Evolutionary conservation across 1,140 invertebrate species (phyloP).

Genomic region (Medauroidea extradentata): DNA sequence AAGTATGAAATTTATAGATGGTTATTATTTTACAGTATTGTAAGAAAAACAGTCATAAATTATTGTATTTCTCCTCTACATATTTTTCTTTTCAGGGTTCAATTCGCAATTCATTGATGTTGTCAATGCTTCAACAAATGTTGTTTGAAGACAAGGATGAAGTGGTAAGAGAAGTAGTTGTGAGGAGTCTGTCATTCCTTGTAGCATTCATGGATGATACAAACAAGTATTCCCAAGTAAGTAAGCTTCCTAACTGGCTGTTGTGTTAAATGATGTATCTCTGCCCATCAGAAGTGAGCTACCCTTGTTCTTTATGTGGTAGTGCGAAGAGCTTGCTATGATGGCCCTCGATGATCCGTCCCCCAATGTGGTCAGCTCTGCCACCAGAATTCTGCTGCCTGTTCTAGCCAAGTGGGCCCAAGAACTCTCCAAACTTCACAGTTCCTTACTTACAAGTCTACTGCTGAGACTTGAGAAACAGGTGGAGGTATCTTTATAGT

Average conservation of each 20-base stretch:
- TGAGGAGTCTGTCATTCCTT: constrained; percentile 60
- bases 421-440: constrained; percentile 48
- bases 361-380: constrained; percentile 47
- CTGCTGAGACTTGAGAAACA: constrained; percentile 7
- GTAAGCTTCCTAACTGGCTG: too few species aligned
- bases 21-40: too few species aligned
- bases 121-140: constrained; percentile 74
- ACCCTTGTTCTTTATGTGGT: not conserved
- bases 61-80: too few species aligned
- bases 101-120: constrained; percentile 64
- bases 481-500: not conserved
- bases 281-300: too few species aligned
- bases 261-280: too few species aligned
- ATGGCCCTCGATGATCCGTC: constrained; percentile 51
- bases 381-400: constrained; percentile 47
- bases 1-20: too few species aligned
- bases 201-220: constrained; percentile 59
- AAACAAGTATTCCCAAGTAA: constrained; percentile 64
- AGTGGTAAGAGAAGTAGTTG: constrained; percentile 56
- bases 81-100: constrained; percentile 49
- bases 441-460: constrained; percentile 38
- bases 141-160: constrained; percentile 64
- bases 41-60: too few species aligned
- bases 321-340: constrained; percentile 56
- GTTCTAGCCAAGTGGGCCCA: constrained; percentile 61